Evolutionary conservation across 2,797 vertebrate genomes (phyloP).

Genomic region (Muraenolepis orangiensis): DNA sequence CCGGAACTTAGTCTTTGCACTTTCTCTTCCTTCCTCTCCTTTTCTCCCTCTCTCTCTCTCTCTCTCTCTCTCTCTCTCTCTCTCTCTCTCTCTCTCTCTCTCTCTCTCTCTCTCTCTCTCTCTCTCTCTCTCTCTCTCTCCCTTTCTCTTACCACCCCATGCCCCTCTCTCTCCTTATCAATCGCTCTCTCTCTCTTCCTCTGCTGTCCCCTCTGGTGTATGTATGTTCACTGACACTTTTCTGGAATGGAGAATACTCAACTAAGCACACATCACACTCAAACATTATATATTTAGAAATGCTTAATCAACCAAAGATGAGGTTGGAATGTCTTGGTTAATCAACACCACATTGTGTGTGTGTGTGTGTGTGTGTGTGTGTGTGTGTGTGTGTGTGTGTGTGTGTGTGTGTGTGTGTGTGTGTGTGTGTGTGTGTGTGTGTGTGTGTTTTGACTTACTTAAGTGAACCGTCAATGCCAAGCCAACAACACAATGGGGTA

Average conservation of each 20-base stretch:
- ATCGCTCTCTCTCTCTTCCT: neutral
- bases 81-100: neutral
- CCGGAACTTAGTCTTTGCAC: neutral
- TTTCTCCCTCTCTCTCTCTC: neutral
- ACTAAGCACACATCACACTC: neutral
- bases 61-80: no score
- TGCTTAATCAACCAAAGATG: neutral
- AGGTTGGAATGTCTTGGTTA: no score
- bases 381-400: no score
- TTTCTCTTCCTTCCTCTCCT: neutral
- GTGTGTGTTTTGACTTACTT: no score
- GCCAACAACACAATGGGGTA: no score
- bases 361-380: no score
- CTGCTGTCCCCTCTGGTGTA: no score
- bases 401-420: no score
- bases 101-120: neutral
- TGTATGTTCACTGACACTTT: slow-evolving; percentile 5
- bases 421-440: no score
- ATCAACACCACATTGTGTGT: neutral
- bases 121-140: neutral
- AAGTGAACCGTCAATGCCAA: no score
- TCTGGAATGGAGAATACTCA: slow-evolving; percentile 1
- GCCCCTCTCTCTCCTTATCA: neutral
- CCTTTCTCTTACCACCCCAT: no score
- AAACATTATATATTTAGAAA: neutral